Base-by-base conservation (phyloP, 2,888 invertebrate species). In the Ditula angustiorana region DNA sequence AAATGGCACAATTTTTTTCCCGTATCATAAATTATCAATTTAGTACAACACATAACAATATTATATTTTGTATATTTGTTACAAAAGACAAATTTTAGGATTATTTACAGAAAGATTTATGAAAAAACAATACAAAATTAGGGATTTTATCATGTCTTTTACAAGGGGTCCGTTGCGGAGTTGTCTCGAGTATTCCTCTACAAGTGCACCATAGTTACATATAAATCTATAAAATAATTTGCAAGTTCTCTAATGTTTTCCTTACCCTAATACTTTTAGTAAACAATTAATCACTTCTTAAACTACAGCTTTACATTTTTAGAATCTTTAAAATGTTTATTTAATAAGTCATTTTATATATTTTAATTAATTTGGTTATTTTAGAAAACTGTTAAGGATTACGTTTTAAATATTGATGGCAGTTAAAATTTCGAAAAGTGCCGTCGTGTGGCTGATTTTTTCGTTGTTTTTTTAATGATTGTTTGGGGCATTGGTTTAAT, bases 201-300 rank as follows among this genome's bases (percentile, higher is more conserved):
- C 86, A 83, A 82, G 92, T 91, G 90, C 91, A 92, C 91, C 90
- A 90, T 88, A 87, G 78, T 83, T 81, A 79, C 74, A 80, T 81
- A 81, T 76, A 81, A 83, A 79, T 81, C 83, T 88, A 88, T 75
- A 79, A 71, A 80, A 81, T 85, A 87, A 84, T 82, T 86, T 78
- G 78, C 79, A 73, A 77, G 67, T 74, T 71, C 67, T 76, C 78
- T 79, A 80, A 79, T 78, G 74, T 79, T 74, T 71, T 67, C 74
- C 76, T 80, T 82, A 85, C 73, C 68, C 78, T 81, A 79, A 78
- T 82, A 83, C 77, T 79, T 86, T 85, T 75, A 80, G 77, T 86
- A 82, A 84, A 84, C 80, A 81, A 77, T 80, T 76, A 68, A 73
- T 69, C 68, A 76, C 76, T 74, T 76, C 78, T 77, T 66, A 64